Percentiles rank a stretch among this genome's conserved stretches.
Evolutionary conservation across 2,113 vertebrate genomes (phyloP).

Genomic region (Carassius gibelio): DNA sequence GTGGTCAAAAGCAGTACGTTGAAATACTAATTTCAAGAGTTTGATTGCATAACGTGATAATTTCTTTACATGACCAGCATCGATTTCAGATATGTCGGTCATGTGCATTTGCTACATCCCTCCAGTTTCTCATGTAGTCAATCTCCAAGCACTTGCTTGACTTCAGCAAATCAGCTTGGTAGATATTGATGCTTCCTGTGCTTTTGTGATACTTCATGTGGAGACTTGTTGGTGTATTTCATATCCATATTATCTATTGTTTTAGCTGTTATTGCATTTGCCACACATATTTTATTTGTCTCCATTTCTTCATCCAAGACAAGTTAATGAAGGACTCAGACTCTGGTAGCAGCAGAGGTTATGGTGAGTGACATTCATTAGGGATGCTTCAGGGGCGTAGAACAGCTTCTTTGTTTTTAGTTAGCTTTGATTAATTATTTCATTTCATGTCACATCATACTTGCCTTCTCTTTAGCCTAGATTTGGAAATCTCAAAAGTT

Average conservation of each 20-base stretch:
- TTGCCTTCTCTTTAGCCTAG: conserved; percentile 12
- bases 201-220: background rate
- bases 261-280: conserved; percentile 57
- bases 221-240: conserved; percentile 1
- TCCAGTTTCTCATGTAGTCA: background rate
- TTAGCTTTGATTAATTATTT: conserved; percentile 11
- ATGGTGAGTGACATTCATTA: conserved; percentile 80
- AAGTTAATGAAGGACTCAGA: conserved; percentile 82
- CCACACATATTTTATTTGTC: conserved; percentile 66
- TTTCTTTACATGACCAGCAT: background rate
- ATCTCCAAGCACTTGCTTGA: background rate
- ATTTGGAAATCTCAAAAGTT: background rate
- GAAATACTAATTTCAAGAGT: background rate
- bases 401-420: conserved; percentile 15
- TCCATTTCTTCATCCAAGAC: conserved; percentile 87
- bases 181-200: background rate
- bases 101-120: background rate
- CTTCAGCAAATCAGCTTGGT: background rate
- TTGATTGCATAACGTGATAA: background rate
- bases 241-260: conserved; percentile 31
- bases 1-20: conserved; percentile 86
- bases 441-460: conserved; percentile 16
- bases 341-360: conserved; percentile 71
- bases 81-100: background rate
- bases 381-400: background rate